These are phyloP conservation scores for Aleiodes alternator DNA, from an alignment of 2,888 invertebrate genomes.

Conservation along the genomic window DNA sequence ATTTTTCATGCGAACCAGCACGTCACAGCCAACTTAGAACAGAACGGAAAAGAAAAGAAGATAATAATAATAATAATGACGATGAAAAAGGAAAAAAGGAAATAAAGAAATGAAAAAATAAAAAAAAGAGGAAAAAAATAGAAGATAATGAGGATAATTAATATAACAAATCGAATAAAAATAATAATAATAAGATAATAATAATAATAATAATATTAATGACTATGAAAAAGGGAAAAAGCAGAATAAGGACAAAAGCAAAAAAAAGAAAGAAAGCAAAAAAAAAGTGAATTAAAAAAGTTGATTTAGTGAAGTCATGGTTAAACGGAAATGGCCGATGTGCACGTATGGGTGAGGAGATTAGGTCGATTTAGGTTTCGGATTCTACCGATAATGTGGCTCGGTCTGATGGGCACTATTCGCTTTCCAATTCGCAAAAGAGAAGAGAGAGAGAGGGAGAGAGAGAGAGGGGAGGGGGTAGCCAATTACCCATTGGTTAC, in stretches of 20 bases:
- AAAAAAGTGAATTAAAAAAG: too few relatives aligned
- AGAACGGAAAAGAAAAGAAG: constrained; percentile 37
- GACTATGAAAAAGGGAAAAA: background rate
- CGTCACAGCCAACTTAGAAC: constrained; percentile 37
- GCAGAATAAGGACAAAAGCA: too few relatives aligned
- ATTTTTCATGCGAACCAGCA: constrained; percentile 58
- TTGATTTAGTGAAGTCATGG: too few relatives aligned
- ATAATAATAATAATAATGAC: constrained; percentile 23
- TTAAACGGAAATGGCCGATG: constrained; percentile 47
- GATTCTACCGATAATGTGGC: constrained; percentile 55
- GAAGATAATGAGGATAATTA: too few relatives aligned
- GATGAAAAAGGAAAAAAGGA: constrained; percentile 1
- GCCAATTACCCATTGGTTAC: constrained; percentile 54
- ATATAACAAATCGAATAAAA: too few relatives aligned
- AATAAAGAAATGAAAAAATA: constrained; percentile 2
- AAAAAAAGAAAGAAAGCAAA: too few relatives aligned
- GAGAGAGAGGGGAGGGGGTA: constrained; percentile 31
- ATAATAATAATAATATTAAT: constrained; percentile 28
- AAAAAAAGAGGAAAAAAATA: too few relatives aligned
- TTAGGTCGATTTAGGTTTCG: constrained; percentile 56
- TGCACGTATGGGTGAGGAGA: constrained; percentile 47
- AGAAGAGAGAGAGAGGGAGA: constrained; percentile 3
- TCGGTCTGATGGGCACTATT: constrained; percentile 44
- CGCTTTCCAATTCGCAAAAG: constrained; percentile 20
- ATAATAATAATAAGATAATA: too few relatives aligned